Conservation (phyloP, 2,888 invertebrate genomes). For the Azorinus chamasolen region DNA sequence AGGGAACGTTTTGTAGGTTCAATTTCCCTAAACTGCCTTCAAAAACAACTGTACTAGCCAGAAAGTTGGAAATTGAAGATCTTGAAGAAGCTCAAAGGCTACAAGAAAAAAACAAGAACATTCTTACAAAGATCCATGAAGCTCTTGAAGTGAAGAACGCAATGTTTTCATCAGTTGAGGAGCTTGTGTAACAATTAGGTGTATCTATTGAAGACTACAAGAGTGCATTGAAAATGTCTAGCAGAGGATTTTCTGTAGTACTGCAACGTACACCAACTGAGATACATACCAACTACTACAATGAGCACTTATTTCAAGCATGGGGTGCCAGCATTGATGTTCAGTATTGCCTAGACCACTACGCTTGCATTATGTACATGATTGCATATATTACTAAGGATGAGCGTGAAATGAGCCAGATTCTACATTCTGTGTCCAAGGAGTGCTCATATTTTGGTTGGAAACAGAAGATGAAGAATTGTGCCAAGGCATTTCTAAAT, state of each 20-base stretch:
- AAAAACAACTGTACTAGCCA: constrained; percentile 14
- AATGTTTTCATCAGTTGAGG: not conserved
- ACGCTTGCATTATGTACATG: constrained; percentile 48
- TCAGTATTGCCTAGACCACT: constrained; percentile 35
- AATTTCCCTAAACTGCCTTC: constrained; percentile 33
- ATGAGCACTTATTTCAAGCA: constrained; percentile 11
- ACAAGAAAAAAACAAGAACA: constrained; percentile 13
- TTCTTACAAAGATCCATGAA: constrained; percentile 7
- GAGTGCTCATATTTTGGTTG: not conserved
- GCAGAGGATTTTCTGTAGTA: constrained; percentile 16
- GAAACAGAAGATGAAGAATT: constrained; percentile 24
- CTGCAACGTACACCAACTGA: constrained; percentile 22
- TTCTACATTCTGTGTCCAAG: constrained; percentile 4
- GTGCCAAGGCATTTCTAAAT: constrained; percentile 37
- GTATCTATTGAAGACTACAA: constrained; percentile 15
- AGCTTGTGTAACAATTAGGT: not conserved
- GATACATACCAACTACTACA: constrained; percentile 32
- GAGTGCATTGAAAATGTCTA: constrained; percentile 13
- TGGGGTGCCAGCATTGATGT: constrained; percentile 56
- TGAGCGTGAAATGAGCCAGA: constrained; percentile 25
- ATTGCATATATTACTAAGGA: constrained; percentile 39
- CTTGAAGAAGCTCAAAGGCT: not conserved
- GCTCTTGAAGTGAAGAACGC: not conserved
- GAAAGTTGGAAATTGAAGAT: constrained; percentile 10
- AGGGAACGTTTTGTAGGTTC: constrained; percentile 43